Evolutionary conservation across 1,140 invertebrate genomes (phyloP), one percentile per base, ranked within the genome.

Genomic region (Ips typographus): DNA sequence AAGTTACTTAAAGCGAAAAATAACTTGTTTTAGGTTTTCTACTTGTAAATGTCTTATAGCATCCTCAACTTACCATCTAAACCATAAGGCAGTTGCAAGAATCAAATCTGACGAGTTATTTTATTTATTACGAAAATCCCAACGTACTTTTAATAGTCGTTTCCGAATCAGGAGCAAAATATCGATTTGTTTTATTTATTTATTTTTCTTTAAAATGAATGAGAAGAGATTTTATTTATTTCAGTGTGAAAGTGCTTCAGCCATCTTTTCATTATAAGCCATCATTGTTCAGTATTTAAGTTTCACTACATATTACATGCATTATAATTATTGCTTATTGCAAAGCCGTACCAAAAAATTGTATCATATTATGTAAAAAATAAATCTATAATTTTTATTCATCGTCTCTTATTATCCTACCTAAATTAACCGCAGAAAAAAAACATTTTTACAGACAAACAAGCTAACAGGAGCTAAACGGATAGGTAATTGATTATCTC

Each of bases 341-440:
- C 77, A 74, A 74, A 76, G 75, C 74, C 72, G 68, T 74, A 75
- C 71, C 72, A 74, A 77, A 75, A 78, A 74, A 74, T 73, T 79
- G 76, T 79, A 78, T 77, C 76, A 76, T 79, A 79, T 70, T 74
- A 75, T 79, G 71, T 77, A 79, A 74, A 73, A 74, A 75, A 74
- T 73, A 74, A 76, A 78, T 76, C 69, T 70, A 64, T 70, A 64
- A 70, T 70, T 70, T 70, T 63, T 70, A 70, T 37, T 57, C 58
- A 49, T 22, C 22, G 22, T 22, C 22, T 22, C 22, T 22, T 22
- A 22, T 22, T 22, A 22, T 22, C 22, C 22, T 22, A 22, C 22
- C 22, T 22, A 22, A 22, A 22, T 22, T 22, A 22, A 22, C 22
- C 22, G 22, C 22, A 22, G 22, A 22, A 22, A 22, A 22, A 22